These are phyloP conservation scores for Silurus meridionalis DNA, from an alignment of 2,113 vertebrate species.

Conservation along the genomic window DNA sequence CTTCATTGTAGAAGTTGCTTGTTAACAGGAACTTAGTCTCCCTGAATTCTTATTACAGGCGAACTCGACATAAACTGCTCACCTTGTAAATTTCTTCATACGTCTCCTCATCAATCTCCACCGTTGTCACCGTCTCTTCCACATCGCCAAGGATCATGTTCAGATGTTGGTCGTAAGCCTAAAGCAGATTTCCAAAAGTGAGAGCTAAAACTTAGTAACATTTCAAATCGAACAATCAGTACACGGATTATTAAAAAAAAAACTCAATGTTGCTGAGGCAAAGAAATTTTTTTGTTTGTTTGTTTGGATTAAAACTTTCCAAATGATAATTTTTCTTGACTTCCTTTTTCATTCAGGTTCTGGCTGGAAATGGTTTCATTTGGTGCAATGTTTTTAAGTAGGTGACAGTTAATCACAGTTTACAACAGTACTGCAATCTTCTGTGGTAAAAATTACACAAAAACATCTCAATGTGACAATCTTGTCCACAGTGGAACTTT, in stretches of 20 bases:
- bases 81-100: conserved; percentile 99
- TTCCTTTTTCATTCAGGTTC: no score
- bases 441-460: background rate
- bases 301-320: background rate
- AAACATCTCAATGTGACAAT: background rate
- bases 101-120: conserved; percentile 98
- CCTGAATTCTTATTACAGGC: background rate
- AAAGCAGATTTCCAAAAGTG: conserved; percentile 16
- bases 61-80: background rate
- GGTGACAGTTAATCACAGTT: background rate
- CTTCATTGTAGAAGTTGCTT: no score
- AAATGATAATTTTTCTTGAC: background rate
- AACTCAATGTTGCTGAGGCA: no score
- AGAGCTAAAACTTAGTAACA: background rate
- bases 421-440: background rate
- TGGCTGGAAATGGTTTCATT: background rate
- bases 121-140: conserved; percentile 97
- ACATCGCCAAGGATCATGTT: conserved; percentile 99
- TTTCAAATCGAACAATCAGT: background rate
- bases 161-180: conserved; percentile 98
- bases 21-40: background rate
- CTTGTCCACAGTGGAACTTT: background rate
- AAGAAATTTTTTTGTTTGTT: no score
- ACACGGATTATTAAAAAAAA: background rate
- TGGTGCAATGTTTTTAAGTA: background rate